Evolutionary conservation across 2,113 vertebrate species (phyloP).

Genomic region (Burhinus oedicnemus): DNA sequence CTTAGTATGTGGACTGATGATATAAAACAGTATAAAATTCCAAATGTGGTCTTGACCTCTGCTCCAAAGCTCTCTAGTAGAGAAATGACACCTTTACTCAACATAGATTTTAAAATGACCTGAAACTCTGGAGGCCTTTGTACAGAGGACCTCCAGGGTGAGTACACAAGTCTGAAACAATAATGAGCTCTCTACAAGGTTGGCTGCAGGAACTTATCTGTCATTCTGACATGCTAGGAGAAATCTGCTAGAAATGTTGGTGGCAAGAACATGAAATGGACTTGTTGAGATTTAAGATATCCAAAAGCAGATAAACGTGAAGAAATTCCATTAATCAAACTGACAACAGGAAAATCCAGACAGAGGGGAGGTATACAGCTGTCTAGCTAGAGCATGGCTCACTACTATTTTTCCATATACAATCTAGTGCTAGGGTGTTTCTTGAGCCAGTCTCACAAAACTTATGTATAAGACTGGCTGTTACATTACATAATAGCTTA

Average conservation of each 20-base stretch:
- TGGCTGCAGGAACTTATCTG: slow-evolving; percentile 65
- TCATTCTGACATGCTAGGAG: slow-evolving; percentile 73
- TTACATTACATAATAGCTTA: neutral
- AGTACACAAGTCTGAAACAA: slow-evolving; percentile 52
- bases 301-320: slow-evolving; percentile 70
- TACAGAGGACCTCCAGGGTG: slow-evolving; percentile 19
- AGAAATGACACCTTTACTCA: slow-evolving; percentile 27
- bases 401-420: neutral
- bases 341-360: slow-evolving; percentile 62
- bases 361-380: slow-evolving; percentile 10
- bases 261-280: slow-evolving; percentile 75
- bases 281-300: slow-evolving; percentile 76
- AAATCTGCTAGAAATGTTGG: slow-evolving; percentile 76
- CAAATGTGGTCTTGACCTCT: neutral
- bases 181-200: slow-evolving; percentile 60
- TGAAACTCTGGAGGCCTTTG: neutral
- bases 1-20: neutral
- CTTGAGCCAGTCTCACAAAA: neutral
- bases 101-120: slow-evolving; percentile 26
- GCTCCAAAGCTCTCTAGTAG: neutral
- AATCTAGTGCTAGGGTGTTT: neutral
- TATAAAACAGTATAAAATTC: neutral
- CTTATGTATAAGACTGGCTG: neutral
- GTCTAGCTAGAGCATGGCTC: slow-evolving; percentile 2
- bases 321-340: slow-evolving; percentile 72